These are phyloP conservation scores for Gymnoscelis rufifasciata DNA, from an alignment of 2,888 invertebrate species.

Conservation along the genomic window DNA sequence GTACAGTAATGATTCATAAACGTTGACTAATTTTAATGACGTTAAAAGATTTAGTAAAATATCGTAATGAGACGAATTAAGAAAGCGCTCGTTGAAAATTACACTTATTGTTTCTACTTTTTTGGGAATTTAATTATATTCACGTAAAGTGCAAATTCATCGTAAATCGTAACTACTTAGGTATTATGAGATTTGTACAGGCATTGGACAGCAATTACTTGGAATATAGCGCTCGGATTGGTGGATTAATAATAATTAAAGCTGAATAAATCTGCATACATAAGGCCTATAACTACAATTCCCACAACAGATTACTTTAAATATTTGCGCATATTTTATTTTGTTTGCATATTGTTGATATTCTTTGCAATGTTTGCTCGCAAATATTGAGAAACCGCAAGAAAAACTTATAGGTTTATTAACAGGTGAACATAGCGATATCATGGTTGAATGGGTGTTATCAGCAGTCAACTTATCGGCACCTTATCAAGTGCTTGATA, in stretches of 20 bases:
- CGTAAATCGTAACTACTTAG: too few relatives aligned
- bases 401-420: slow-evolving; percentile 17
- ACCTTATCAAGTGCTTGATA: slow-evolving; percentile 56
- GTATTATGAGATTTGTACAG: too few relatives aligned
- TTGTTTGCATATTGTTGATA: slow-evolving; percentile 25
- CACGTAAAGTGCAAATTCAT: too few relatives aligned
- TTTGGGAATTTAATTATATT: neutral
- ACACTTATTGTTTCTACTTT: slow-evolving; percentile 1
- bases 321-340: slow-evolving; percentile 15
- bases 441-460: slow-evolving; percentile 57
- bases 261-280: too few relatives aligned
- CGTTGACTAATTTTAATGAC: slow-evolving; percentile 15
- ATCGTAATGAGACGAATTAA: slow-evolving; percentile 1
- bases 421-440: slow-evolving; percentile 66
- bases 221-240: too few relatives aligned
- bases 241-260: too few relatives aligned
- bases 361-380: slow-evolving; percentile 22
- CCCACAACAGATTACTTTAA: neutral
- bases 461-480: slow-evolving; percentile 52
- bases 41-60: slow-evolving; percentile 5
- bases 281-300: too few relatives aligned
- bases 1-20: slow-evolving; percentile 49
- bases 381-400: slow-evolving; percentile 33
- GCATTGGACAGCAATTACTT: too few relatives aligned
- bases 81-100: neutral